Conservation (phyloP, 2,888 invertebrate genomes). For the Ormyrus pomaceus region DNA sequence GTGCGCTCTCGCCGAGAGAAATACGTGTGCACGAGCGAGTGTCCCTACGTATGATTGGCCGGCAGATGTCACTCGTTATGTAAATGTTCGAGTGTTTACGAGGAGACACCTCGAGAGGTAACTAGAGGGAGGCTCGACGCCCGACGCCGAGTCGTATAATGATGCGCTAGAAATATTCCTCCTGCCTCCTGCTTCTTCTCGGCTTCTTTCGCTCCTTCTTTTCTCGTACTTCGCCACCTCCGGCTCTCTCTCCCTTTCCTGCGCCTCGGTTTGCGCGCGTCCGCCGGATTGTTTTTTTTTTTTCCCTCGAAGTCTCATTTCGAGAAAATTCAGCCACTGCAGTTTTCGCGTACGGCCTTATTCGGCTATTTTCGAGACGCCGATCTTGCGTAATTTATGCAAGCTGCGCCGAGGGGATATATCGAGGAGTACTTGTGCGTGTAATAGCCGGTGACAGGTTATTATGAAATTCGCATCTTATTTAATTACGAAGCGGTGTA, state of each 20-base stretch:
- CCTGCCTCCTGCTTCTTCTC: slow-evolving; percentile 52
- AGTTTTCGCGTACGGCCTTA: too few relatives aligned
- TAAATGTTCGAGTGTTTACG: slow-evolving; percentile 72
- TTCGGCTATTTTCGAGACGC: too few relatives aligned
- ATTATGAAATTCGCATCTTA: slow-evolving; percentile 23
- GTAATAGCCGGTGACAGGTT: slow-evolving; percentile 20
- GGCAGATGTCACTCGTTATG: slow-evolving; percentile 74
- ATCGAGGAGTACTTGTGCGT: background rate
- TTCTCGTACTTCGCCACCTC: background rate
- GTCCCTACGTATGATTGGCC: slow-evolving; percentile 66
- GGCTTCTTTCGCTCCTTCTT: background rate
- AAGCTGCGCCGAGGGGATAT: too few relatives aligned
- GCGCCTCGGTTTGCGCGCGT: too few relatives aligned
- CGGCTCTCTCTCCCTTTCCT: too few relatives aligned
- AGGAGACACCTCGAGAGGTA: slow-evolving; percentile 68
- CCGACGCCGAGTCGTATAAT: slow-evolving; percentile 54
- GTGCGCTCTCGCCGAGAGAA: too few relatives aligned
- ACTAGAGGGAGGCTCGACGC: slow-evolving; percentile 24
- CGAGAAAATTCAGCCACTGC: too few relatives aligned
- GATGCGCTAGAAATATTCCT: slow-evolving; percentile 62
- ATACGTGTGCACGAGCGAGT: background rate
- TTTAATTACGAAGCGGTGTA: slow-evolving; percentile 7
- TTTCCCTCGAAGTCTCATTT: too few relatives aligned
- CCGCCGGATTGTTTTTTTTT: too few relatives aligned
- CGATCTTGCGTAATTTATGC: too few relatives aligned